These are phyloP conservation scores for Trichoplusia ni DNA, from an alignment of 1,140 invertebrate genomes.

Conservation along the genomic window DNA sequence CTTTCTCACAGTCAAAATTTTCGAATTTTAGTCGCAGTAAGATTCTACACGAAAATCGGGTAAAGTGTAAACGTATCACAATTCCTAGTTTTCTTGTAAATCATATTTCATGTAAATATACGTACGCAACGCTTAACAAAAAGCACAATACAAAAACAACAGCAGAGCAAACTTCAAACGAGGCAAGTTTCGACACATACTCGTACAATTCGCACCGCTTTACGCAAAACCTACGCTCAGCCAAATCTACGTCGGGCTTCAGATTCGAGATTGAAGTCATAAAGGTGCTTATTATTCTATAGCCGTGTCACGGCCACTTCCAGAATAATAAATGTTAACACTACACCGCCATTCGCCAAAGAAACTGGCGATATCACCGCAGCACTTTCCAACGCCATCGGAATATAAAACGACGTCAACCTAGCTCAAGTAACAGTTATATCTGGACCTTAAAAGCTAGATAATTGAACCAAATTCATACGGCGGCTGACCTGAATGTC, in stretches of 20 bases:
- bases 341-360: slow-evolving; percentile 60
- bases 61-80: no score
- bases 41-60: no score
- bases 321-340: slow-evolving; percentile 72
- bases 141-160: no score
- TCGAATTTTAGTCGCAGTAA: no score
- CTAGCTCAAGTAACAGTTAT: slow-evolving; percentile 26
- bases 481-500: background rate
- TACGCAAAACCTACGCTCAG: slow-evolving; percentile 16
- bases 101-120: no score
- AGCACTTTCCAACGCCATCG: slow-evolving; percentile 51
- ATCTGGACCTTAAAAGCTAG: slow-evolving; percentile 30
- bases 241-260: slow-evolving; percentile 42
- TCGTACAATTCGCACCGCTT: background rate
- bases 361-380: slow-evolving; percentile 65
- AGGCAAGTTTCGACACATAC: no score
- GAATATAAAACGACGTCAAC: slow-evolving; percentile 52
- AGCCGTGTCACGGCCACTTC: slow-evolving; percentile 53
- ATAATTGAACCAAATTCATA: slow-evolving; percentile 12
- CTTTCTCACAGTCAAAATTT: no score
- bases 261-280: slow-evolving; percentile 47
- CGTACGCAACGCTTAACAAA: no score
- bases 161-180: no score
- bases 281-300: slow-evolving; percentile 67
- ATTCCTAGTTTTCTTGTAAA: no score